Base-by-base conservation (phyloP, 1,140 invertebrate species). In the Asbolus verrucosus region DNA sequence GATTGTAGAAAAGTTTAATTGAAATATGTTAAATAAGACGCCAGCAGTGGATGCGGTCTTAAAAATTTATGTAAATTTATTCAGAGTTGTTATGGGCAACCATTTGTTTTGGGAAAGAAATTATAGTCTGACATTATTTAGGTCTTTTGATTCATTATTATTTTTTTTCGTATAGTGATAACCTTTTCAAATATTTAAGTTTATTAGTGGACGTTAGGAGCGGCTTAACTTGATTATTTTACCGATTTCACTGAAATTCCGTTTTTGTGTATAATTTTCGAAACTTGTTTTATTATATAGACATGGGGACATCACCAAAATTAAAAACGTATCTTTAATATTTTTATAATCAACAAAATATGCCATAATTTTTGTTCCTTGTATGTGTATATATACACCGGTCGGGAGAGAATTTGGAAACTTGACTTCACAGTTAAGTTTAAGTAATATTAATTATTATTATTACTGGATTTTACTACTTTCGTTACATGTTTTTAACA, bases 21-120 rank as follows among this genome's bases (percentile, higher is more conserved):
- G 67, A 69, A 61, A 69, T 69, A 69, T 69, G 14, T n/a, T 39
- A 8, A 61, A 43, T 1, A 69, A 30, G 67, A 59, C 67, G 67
- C 67, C 67, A 69, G 19, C 33, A 39, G 61, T 65, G 18, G 21
- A 65, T 11, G 18, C n/a, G 38, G 2, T 11, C 18, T 24, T 67
- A 9, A 16, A 9, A 46, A 69, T 27, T 69, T 69, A 69, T 69
- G 67, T 18, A 27, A 69, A 69, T 69, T 31, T 69, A 69, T 69
- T 69, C 67, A 9, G 38, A 39, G 13, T 19, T 9, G 33, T 60
- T 61, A 60, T 68, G 36, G 59, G 61, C 11, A 27, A 61, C 41
- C 67, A 69, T 69, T 69, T 69, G 38, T 69, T 62, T 62, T 39
- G 36, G 43, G 41, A 14, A 43, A 27, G 41, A 65, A 65, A 65